Evolutionary conservation across 2,113 vertebrate species (phyloP).

Genomic region (Sander lucioperca): DNA sequence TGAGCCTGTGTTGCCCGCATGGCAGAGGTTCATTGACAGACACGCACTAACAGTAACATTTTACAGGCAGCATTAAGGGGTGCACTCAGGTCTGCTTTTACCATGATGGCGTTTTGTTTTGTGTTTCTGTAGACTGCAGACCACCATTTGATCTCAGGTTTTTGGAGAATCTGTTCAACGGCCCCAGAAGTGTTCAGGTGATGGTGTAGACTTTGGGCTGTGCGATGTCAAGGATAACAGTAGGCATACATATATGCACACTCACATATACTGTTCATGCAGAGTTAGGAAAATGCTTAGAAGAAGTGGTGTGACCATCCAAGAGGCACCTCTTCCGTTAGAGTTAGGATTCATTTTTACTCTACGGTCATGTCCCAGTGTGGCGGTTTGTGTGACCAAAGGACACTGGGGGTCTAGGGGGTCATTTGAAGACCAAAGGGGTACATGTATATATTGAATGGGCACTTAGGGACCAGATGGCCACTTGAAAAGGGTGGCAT

Average conservation of each 20-base stretch:
- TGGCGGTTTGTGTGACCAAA: neutral
- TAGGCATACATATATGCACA: neutral
- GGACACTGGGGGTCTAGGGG: neutral
- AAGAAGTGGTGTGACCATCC: neutral
- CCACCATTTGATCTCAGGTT: constrained; percentile 21
- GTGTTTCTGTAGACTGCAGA: constrained; percentile 25
- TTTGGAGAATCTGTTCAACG: neutral
- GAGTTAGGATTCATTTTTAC: neutral
- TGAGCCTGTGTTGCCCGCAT: constrained; percentile 54
- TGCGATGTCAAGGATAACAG: neutral
- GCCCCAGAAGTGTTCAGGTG: constrained; percentile 4
- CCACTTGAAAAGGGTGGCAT: neutral
- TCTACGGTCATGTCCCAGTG: neutral
- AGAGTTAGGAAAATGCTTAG: neutral
- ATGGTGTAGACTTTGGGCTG: neutral
- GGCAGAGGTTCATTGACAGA: constrained; percentile 57
- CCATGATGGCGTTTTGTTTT: constrained; percentile 9
- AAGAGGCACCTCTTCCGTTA: neutral
- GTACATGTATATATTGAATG: neutral
- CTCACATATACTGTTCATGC: neutral
- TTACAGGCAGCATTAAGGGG: constrained; percentile 37
- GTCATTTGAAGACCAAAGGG: neutral
- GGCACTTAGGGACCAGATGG: neutral
- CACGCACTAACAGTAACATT: constrained; percentile 63
- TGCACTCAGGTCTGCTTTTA: constrained; percentile 13